A percentile compares a stretch with the other conserved stretches of the same genome.
Evolutionary conservation across 53 echinoderm and acorn worm species (phyloP).

Genomic region (Paracentrotus lividus): DNA sequence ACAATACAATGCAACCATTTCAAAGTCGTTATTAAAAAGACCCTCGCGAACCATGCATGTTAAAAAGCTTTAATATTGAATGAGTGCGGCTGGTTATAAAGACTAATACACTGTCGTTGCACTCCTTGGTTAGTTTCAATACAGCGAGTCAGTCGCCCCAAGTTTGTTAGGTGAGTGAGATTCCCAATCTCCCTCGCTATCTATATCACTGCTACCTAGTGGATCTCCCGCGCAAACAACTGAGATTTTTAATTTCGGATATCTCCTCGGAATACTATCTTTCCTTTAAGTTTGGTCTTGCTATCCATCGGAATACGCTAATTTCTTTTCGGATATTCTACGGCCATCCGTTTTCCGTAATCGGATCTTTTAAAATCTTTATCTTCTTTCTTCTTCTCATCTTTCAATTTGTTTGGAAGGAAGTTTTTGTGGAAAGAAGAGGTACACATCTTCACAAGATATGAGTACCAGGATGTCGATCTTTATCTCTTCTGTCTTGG

Average conservation of each 20-base stretch:
- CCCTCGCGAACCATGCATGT: too few species aligned
- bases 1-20: too few species aligned
- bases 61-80: too few species aligned
- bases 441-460: background rate
- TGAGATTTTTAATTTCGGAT: conserved; percentile 58
- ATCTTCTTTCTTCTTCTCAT: background rate
- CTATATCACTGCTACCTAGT: background rate
- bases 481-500: background rate
- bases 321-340: background rate
- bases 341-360: background rate
- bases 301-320: conserved; percentile 28
- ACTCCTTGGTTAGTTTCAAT: background rate
- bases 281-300: background rate
- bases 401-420: background rate
- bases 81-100: background rate
- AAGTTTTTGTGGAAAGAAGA: background rate
- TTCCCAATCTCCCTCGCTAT: conserved; percentile 11
- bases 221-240: conserved; percentile 40
- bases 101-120: background rate
- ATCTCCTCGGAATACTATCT: conserved; percentile 53
- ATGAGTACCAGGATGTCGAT: conserved; percentile 6
- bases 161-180: conserved; percentile 15
- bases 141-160: background rate
- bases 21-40: too few species aligned
- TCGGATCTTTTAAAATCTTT: background rate